These are phyloP conservation scores for Galbula dea DNA, from an alignment of 2,113 vertebrate genomes.

Conservation along the genomic window DNA sequence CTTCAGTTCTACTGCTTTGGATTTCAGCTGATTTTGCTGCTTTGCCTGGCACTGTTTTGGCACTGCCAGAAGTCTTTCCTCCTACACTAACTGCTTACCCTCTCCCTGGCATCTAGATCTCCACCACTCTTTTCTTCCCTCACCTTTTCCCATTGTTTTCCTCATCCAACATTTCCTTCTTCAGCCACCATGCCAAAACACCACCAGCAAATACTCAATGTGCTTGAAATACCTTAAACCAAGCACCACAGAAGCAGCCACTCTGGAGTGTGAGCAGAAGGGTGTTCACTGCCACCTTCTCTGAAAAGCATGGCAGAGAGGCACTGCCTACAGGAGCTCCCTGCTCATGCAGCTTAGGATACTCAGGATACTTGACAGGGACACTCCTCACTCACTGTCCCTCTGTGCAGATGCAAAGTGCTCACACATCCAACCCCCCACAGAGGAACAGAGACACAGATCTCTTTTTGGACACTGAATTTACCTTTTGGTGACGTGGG, in stretches of 20 bases:
- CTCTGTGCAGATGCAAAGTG: background rate
- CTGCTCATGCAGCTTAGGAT: background rate
- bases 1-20: background rate
- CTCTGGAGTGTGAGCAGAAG: background rate
- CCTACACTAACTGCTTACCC: background rate
- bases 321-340: background rate
- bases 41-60: background rate
- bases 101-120: background rate
- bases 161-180: background rate
- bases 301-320: background rate
- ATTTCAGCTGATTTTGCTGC: background rate
- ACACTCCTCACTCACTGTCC: background rate
- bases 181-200: background rate
- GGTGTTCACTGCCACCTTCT: too few species aligned
- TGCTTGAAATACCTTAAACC: background rate
- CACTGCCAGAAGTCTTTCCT: background rate
- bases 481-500: constrained; percentile 70
- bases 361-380: background rate
- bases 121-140: background rate
- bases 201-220: background rate
- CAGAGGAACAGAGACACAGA: background rate
- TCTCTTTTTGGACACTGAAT: background rate
- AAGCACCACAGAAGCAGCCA: background rate
- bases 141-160: background rate
- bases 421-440: background rate